These are phyloP conservation scores for Brachionus angularis DNA, from an alignment of 1,140 invertebrate genomes.

Conservation along the genomic window DNA sequence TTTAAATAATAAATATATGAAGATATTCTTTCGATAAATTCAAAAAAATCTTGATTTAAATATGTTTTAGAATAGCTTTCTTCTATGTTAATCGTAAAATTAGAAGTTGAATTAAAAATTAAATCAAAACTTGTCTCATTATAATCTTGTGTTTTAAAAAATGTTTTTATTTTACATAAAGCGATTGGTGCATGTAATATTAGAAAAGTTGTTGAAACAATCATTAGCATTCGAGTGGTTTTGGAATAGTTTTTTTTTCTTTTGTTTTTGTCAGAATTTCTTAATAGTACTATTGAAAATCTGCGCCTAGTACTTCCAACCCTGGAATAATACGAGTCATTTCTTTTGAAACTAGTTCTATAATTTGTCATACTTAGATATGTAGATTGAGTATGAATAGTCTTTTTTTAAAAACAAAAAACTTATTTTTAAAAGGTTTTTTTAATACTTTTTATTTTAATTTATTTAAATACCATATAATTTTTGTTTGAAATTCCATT, in stretches of 20 bases:
- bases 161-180: neutral
- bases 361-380: neutral
- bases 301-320: neutral
- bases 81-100: neutral
- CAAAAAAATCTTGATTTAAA: neutral
- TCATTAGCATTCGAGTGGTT: constrained; percentile 63
- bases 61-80: neutral
- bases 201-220: constrained; percentile 75
- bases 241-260: constrained; percentile 5
- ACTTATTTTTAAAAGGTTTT: too few relatives aligned
- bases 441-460: too few relatives aligned
- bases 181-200: constrained; percentile 48
- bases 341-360: too few relatives aligned
- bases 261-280: constrained; percentile 19
- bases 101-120: neutral
- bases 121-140: neutral
- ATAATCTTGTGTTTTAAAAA: neutral
- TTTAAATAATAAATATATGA: constrained; percentile 67
- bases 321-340: neutral
- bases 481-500: neutral
- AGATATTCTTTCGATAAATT: constrained; percentile 15
- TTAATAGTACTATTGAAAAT: neutral
- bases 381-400: neutral
- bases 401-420: too few relatives aligned
- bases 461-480: neutral